These are phyloP conservation scores for western clawed frog (Xenopus tropicalis) DNA, from an alignment of 2,113 vertebrate genomes.

Conservation along the genomic window UCB_Xtro_10.0 CM004447.2:36664501-36665000, in stretches of 20 bases:
- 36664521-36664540: too few species aligned
- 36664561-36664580: too few species aligned
- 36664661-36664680: background rate
- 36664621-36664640: too few species aligned
- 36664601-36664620: too few species aligned
- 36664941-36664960: slow-evolving; percentile 54
- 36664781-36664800: slow-evolving; percentile 50
- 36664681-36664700: slow-evolving; percentile 19
- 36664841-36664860: slow-evolving; percentile 52
- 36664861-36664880: slow-evolving; percentile 61
- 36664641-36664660: too few species aligned
- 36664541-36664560: too few species aligned
- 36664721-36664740: background rate
- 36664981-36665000: slow-evolving; percentile 77
- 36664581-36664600: too few species aligned
- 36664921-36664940: slow-evolving; percentile 66
- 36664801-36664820: slow-evolving; percentile 56
- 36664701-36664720: background rate
- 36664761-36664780: slow-evolving; percentile 59
- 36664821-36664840: slow-evolving; percentile 60
- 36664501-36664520: too few species aligned
- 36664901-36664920: slow-evolving; percentile 72
- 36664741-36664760: slow-evolving; percentile 19
- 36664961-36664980: slow-evolving; percentile 63
- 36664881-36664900: slow-evolving; percentile 70